Conservation (phyloP, 2,113 vertebrate genomes). For the Bubalus kerabau region DNA sequence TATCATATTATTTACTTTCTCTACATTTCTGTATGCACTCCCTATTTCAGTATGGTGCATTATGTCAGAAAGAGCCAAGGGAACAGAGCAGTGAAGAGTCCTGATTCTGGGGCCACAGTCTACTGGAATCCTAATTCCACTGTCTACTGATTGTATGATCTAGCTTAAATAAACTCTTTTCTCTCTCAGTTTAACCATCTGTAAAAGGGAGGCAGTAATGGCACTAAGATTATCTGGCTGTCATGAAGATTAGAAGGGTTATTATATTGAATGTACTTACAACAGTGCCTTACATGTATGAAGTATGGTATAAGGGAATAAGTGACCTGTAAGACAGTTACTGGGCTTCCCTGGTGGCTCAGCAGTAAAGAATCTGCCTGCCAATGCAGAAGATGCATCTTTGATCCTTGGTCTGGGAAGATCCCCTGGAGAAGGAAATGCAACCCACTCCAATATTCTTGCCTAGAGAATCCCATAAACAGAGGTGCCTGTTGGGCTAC, state of each 20-base stretch:
- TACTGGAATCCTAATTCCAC: too few relatives aligned
- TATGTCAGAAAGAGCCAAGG: background rate
- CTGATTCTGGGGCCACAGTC: rapidly evolving
- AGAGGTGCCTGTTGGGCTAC: background rate
- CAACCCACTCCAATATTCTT: background rate
- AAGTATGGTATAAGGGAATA: background rate
- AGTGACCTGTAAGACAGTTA: background rate
- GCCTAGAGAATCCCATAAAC: background rate
- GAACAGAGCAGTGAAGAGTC: background rate
- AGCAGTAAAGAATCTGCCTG: too few relatives aligned
- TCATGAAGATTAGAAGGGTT: background rate
- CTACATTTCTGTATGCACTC: background rate
- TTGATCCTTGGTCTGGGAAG: background rate
- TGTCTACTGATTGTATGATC: background rate
- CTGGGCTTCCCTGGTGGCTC: too few relatives aligned
- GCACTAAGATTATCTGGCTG: background rate
- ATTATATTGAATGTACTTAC: background rate
- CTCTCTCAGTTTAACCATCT: background rate
- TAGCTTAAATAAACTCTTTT: background rate
- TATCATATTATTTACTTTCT: background rate
- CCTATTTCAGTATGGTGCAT: background rate
- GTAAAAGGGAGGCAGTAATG: background rate
- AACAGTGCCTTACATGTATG: background rate
- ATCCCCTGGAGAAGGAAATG: background rate
- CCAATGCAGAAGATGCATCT: too few relatives aligned